phyloP scores from a whole-genome alignment of 2,797 vertebrate species.

The Coluber constrictor region DNA sequence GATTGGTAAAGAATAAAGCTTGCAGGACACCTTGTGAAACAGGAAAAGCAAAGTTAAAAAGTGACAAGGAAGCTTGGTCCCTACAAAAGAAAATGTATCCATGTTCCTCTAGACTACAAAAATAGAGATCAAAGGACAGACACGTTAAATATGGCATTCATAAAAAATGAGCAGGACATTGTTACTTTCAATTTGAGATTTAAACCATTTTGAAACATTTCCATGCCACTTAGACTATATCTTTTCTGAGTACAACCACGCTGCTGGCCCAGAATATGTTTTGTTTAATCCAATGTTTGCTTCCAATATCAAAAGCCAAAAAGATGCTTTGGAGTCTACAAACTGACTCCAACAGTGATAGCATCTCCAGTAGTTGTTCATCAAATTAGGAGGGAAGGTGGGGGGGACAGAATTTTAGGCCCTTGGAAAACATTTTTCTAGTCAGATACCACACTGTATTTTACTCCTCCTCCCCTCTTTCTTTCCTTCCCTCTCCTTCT shows the following conservation, averaged over 20 bases:
- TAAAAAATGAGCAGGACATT: not conserved
- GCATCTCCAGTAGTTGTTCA: not conserved
- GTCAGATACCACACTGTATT: not conserved
- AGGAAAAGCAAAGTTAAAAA: not conserved
- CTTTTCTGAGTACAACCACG: not conserved
- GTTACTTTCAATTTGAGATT: not conserved
- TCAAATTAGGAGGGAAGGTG: not conserved
- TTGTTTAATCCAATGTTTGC: no score
- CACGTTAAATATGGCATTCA: not conserved
- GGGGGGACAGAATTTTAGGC: not conserved
- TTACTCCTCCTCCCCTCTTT: not conserved
- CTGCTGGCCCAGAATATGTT: not conserved
- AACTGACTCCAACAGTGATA: not conserved
- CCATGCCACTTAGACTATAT: not conserved
- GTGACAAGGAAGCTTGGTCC: not conserved
- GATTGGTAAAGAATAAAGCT: constrained; percentile 87
- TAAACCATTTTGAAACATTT: not conserved
- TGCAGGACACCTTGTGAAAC: constrained; percentile 85
- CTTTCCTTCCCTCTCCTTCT: not conserved
- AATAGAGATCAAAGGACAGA: not conserved
- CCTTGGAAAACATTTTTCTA: not conserved
- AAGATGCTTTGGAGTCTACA: not conserved
- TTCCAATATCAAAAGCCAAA: not conserved
- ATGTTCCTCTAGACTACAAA: not conserved
- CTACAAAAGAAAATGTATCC: not conserved